Evolutionary conservation across 2,888 invertebrate species (phyloP).

Genomic region (Caenorhabditis japonica): DNA sequence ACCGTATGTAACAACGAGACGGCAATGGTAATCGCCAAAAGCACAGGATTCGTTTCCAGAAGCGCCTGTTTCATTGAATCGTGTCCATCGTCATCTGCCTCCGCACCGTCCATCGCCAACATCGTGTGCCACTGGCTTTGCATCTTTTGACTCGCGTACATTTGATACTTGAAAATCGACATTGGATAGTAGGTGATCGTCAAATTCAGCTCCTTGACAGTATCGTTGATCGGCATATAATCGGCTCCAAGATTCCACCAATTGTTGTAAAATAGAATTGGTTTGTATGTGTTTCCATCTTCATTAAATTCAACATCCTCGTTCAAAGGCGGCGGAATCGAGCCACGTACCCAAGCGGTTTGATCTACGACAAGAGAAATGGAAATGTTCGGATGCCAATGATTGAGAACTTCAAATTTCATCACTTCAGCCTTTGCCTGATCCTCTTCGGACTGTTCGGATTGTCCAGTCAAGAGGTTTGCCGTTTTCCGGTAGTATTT

Average conservation of each 20-base stretch:
- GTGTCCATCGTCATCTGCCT: constrained; percentile 80
- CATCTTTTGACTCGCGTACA: constrained; percentile 92
- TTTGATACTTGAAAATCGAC: constrained; percentile 96
- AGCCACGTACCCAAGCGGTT: constrained; percentile 85
- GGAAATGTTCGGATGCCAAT: constrained; percentile 99
- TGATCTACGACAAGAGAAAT: constrained; percentile 94
- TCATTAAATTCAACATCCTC: constrained; percentile 80
- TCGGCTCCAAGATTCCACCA: constrained; percentile 97
- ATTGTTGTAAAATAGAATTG: constrained; percentile 93
- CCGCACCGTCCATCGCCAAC: constrained; percentile 78
- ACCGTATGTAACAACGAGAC: constrained; percentile 95
- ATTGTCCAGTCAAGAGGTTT: constrained; percentile 90
- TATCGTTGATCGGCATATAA: constrained; percentile 87
- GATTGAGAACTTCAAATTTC: constrained; percentile 84
- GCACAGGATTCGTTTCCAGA: constrained; percentile 94
- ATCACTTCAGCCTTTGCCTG: constrained; percentile 80
- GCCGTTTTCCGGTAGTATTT: constrained; percentile 88
- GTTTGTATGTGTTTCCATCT: constrained; percentile 88
- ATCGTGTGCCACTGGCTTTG: constrained; percentile 71
- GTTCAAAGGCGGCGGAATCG: constrained; percentile 61
- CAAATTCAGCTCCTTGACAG: constrained; percentile 80
- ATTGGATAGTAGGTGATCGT: constrained; percentile 84
- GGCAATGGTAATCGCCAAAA: constrained; percentile 88
- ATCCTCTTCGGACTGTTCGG: constrained; percentile 73
- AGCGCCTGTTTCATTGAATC: constrained; percentile 87